Percentiles rank a stretch among this genome's conserved stretches.
phyloP scores from a whole-genome alignment of 2,888 invertebrate genomes.

The Halictus ligatus region DNA sequence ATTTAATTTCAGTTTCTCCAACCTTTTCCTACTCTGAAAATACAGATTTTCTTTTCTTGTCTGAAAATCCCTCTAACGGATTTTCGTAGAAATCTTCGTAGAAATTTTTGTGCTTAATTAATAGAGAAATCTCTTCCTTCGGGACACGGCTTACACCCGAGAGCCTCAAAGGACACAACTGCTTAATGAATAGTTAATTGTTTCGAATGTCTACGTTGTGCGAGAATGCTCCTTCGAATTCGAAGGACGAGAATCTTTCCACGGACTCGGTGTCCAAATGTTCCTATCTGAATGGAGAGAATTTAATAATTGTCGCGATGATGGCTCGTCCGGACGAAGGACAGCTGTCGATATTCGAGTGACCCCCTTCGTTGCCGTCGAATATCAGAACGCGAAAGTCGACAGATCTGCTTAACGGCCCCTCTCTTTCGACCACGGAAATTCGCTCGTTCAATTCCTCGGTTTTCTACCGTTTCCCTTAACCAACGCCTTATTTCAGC shows the following conservation, averaged over 20 bases:
- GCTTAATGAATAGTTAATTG: no score
- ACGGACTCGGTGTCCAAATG: neutral
- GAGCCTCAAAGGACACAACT: no score
- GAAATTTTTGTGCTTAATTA: no score
- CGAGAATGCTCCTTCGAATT: neutral
- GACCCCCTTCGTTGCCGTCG: slow-evolving; percentile 20
- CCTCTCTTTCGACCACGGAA: neutral
- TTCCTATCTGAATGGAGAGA: slow-evolving; percentile 17
- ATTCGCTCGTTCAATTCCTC: slow-evolving; percentile 5
- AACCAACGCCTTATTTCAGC: neutral
- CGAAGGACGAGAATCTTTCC: neutral
- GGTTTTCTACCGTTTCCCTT: neutral
- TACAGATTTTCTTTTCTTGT: no score
- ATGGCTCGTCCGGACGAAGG: slow-evolving; percentile 4
- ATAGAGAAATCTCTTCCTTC: no score
- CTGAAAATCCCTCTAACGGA: no score
- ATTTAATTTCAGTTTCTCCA: no score
- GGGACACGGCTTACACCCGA: no score
- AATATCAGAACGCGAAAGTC: slow-evolving; percentile 33
- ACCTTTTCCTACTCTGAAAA: no score
- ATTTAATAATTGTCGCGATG: slow-evolving; percentile 40
- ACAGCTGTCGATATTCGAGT: slow-evolving; percentile 48
- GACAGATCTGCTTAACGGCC: slow-evolving; percentile 31
- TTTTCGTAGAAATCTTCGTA: no score
- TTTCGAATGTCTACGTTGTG: neutral